Percentiles rank a stretch among this genome's conserved stretches.
Evolutionary conservation across 2,797 vertebrate species (phyloP).

Genomic region (Periophthalmus magnuspinnatus): DNA sequence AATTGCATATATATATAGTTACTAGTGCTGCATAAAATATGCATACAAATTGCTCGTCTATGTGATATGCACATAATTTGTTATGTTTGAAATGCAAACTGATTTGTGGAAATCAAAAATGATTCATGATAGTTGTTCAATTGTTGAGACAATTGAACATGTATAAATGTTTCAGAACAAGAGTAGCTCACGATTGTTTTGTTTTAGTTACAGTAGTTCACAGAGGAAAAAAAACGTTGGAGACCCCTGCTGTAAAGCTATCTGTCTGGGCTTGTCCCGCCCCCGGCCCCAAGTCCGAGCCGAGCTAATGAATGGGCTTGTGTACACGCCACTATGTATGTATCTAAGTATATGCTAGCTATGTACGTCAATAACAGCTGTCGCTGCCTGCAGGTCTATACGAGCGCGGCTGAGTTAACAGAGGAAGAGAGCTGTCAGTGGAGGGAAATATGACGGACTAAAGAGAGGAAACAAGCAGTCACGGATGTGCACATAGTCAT

Average conservation of each 20-base stretch:
- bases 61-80: too few relatives aligned
- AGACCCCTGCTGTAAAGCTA: not conserved
- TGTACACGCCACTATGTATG: constrained; percentile 38
- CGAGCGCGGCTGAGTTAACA: constrained; percentile 15
- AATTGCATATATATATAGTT: too few relatives aligned
- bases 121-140: too few relatives aligned
- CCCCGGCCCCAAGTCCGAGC: constrained; percentile 21
- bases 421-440: constrained; percentile 39
- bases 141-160: too few relatives aligned
- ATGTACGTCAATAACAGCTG: constrained; percentile 39
- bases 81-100: too few relatives aligned
- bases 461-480: constrained; percentile 39
- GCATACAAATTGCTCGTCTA: too few relatives aligned
- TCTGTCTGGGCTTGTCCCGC: constrained; percentile 55
- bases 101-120: too few relatives aligned
- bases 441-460: constrained; percentile 42
- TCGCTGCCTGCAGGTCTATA: constrained; percentile 2
- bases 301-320: constrained; percentile 49
- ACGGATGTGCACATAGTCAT: constrained; percentile 5
- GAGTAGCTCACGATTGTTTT: too few relatives aligned
- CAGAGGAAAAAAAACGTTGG: too few relatives aligned
- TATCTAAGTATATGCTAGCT: constrained; percentile 34
- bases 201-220: too few relatives aligned
- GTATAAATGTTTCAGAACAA: too few relatives aligned
- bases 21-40: too few relatives aligned